Conservation (phyloP, 2,113 vertebrate genomes). For the Leucosticte australis region DNA sequence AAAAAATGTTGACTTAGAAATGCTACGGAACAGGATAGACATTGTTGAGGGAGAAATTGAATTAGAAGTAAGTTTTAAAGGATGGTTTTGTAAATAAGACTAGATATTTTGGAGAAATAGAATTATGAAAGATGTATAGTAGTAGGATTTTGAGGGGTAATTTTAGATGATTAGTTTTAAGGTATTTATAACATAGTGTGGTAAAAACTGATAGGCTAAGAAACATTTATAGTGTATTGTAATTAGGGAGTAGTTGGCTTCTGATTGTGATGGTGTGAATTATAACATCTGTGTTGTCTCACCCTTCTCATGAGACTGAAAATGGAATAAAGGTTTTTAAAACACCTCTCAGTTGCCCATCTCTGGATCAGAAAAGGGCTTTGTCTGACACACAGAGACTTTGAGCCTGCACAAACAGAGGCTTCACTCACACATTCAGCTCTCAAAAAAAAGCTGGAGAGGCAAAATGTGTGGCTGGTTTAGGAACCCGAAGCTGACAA, state of each 20-base stretch:
- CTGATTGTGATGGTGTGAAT: neutral
- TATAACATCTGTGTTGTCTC: neutral
- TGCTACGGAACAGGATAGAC: neutral
- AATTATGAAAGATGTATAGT: neutral
- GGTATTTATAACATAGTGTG: neutral
- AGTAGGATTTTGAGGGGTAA: neutral
- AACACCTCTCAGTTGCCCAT: neutral
- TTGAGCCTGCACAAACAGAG: rapidly evolving
- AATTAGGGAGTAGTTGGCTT: neutral
- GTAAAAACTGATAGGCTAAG: neutral
- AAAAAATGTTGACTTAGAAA: neutral
- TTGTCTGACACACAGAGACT: neutral
- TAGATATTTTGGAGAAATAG: neutral
- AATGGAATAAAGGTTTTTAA: neutral
- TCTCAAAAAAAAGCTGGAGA: neutral
- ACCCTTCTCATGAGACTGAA: neutral
- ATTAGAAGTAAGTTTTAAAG: neutral
- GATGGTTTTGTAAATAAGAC: neutral
- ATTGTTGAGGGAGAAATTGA: neutral
- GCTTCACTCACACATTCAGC: neutral
- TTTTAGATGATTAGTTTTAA: neutral
- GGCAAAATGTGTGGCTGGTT: neutral
- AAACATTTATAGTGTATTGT: neutral
- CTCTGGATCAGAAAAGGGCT: neutral
- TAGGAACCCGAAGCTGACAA: neutral